phyloP scores from a whole-genome alignment of 2,888 invertebrate genomes.

The Aleiodes testaceus region DNA sequence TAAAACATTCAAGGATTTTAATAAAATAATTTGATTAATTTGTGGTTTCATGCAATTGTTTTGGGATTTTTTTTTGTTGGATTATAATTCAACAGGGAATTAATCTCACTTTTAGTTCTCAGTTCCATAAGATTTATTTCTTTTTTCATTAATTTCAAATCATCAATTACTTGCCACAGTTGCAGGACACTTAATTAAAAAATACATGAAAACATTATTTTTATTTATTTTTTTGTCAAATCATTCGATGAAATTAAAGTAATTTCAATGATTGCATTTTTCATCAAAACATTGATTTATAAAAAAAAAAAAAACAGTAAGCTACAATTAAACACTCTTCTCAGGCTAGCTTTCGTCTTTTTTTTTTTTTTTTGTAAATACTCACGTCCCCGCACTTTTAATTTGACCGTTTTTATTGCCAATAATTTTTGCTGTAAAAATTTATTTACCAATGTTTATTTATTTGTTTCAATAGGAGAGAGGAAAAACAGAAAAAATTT shows the following conservation, averaged over 20 bases:
- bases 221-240: conserved; percentile 12
- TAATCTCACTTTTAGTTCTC: neutral
- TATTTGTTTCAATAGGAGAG: neutral
- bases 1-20: neutral
- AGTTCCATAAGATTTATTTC: neutral
- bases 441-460: conserved; percentile 48
- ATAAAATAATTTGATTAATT: neutral
- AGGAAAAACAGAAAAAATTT: too few relatives aligned
- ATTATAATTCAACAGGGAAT: neutral
- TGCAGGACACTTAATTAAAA: conserved; percentile 6
- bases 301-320: conserved; percentile 7
- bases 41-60: conserved; percentile 3
- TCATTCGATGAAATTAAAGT: conserved; percentile 20
- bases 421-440: conserved; percentile 57
- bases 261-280: conserved; percentile 1
- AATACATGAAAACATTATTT: conserved; percentile 5
- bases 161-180: neutral
- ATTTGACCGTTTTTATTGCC: conserved; percentile 57
- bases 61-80: neutral
- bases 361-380: conserved; percentile 42
- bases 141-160: neutral
- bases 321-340: conserved; percentile 1
- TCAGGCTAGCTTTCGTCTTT: neutral
- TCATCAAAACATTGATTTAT: conserved; percentile 27
- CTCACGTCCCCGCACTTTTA: conserved; percentile 57